Conservation (phyloP, 1,140 invertebrate species). For the Thereuonema tuberculata region DNA sequence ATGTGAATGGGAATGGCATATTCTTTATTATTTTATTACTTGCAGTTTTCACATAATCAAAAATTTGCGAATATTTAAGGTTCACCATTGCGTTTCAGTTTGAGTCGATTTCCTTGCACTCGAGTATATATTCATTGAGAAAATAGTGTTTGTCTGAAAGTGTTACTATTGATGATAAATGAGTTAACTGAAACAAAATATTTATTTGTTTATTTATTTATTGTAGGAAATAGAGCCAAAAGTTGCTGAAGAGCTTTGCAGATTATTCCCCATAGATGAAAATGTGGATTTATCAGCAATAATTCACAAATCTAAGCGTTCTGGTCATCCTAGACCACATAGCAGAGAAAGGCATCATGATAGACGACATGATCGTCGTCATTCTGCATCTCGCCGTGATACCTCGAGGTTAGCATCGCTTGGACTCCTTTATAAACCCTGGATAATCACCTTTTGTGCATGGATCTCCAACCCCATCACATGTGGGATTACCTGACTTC, state of each 20-base stretch:
- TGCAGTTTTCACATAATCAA: too few relatives aligned
- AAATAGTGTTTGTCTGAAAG: too few relatives aligned
- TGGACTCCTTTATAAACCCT: background rate
- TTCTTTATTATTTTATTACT: too few relatives aligned
- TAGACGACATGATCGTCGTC: conserved; percentile 7
- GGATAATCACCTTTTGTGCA: background rate
- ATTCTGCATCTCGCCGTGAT: conserved; percentile 10
- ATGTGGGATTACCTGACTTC: background rate
- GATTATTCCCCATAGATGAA: conserved; percentile 86
- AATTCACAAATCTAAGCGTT: conserved; percentile 51
- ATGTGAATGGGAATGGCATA: too few relatives aligned
- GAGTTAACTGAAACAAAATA: too few relatives aligned
- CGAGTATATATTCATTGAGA: too few relatives aligned
- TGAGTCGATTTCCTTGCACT: too few relatives aligned
- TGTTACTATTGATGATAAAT: too few relatives aligned
- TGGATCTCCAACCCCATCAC: background rate
- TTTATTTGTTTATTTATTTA: too few relatives aligned
- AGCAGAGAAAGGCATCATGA: conserved; percentile 10
- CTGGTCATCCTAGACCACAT: conserved; percentile 12
- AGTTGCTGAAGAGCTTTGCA: conserved; percentile 85
- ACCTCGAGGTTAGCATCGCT: conserved; percentile 17
- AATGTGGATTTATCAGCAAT: conserved; percentile 83
- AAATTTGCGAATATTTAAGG: too few relatives aligned
- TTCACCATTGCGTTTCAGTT: too few relatives aligned
- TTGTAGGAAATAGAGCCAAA: conserved; percentile 93